These are phyloP conservation scores for Pseudomyrmex concolor DNA, from an alignment of 1,140 invertebrate genomes.

Conservation along the genomic window DNA sequence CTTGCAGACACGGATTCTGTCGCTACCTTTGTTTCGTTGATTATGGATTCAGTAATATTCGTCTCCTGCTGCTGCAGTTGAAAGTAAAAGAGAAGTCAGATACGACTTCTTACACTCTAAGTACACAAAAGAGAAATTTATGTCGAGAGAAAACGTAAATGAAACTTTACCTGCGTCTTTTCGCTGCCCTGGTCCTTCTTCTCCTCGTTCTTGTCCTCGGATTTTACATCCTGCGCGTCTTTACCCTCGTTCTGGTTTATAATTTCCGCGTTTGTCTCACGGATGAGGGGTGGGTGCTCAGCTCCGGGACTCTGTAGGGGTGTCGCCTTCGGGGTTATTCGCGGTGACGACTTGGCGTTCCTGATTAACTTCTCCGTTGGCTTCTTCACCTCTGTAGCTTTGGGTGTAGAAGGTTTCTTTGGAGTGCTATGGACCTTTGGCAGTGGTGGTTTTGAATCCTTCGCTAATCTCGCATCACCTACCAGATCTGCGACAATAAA, in stretches of 20 bases:
- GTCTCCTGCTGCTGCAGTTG: conserved; percentile 57
- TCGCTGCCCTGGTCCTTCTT: conserved; percentile 81
- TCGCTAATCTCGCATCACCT: conserved; percentile 79
- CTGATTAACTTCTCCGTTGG: conserved; percentile 81
- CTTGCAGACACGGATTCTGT: conserved; percentile 55
- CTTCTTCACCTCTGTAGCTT: conserved; percentile 80
- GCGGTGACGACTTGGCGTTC: conserved; percentile 83
- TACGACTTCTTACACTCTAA: neutral
- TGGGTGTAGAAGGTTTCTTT: conserved; percentile 82
- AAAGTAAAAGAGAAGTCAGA: too few relatives aligned
- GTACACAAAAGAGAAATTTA: too few relatives aligned
- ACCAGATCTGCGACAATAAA: conserved; percentile 73
- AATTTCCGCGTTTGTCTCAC: conserved; percentile 81
- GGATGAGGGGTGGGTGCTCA: conserved; percentile 82
- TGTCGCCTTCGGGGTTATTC: conserved; percentile 85
- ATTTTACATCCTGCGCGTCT: conserved; percentile 70
- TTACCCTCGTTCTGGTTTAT: conserved; percentile 82
- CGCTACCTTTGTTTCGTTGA: conserved; percentile 60
- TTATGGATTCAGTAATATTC: conserved; percentile 50
- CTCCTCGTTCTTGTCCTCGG: conserved; percentile 79
- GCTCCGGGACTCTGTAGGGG: conserved; percentile 86
- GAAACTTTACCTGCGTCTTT: conserved; percentile 77
- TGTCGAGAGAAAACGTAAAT: neutral
- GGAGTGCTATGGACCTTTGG: conserved; percentile 85
- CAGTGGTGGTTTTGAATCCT: conserved; percentile 85